These are phyloP conservation scores for Hoplodrina blanda DNA, from an alignment of 2,888 invertebrate genomes.

Conservation along the genomic window DNA sequence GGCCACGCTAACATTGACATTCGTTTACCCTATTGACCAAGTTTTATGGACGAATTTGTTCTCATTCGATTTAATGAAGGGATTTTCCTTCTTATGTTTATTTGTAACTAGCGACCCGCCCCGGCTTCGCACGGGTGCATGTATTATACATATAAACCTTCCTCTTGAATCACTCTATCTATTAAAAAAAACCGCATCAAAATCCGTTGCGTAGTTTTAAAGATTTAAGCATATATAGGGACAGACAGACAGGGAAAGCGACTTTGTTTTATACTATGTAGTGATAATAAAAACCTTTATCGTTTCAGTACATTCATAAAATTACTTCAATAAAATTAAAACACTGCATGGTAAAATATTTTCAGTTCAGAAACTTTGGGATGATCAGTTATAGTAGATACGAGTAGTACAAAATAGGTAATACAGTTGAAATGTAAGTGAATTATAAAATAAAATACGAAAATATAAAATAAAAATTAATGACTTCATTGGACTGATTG, in stretches of 20 bases:
- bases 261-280: too few relatives aligned
- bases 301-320: not conserved
- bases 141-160: too few relatives aligned
- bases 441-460: slow-evolving; percentile 5
- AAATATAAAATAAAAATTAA: not conserved
- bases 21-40: slow-evolving; percentile 72
- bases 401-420: not conserved
- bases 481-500: slow-evolving; percentile 32
- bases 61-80: slow-evolving; percentile 28
- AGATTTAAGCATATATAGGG: too few relatives aligned
- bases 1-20: slow-evolving; percentile 73
- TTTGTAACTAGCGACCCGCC: too few relatives aligned
- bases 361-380: not conserved
- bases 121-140: too few relatives aligned
- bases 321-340: not conserved
- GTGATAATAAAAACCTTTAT: slow-evolving; percentile 4
- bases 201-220: too few relatives aligned
- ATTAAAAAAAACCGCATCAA: too few relatives aligned
- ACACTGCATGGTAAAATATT: not conserved
- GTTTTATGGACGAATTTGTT: slow-evolving; percentile 62
- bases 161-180: too few relatives aligned
- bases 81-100: slow-evolving; percentile 15
- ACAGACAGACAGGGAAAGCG: too few relatives aligned
- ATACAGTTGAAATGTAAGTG: not conserved
- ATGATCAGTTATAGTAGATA: not conserved